Conservation (phyloP, 1,140 invertebrate species). For the Drosophila auraria region DNA sequence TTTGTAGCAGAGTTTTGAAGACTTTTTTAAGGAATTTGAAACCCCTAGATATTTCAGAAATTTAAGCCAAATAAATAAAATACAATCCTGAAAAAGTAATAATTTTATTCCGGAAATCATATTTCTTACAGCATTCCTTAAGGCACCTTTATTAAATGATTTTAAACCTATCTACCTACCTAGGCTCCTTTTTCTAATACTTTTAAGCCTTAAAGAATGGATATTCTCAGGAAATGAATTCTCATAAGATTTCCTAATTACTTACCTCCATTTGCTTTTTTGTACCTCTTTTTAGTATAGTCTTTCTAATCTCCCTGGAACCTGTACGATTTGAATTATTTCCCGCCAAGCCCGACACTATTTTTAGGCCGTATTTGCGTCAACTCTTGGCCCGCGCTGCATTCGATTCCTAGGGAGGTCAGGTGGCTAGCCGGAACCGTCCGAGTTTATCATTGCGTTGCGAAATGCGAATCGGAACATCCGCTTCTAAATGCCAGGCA, state of each 20-base stretch:
- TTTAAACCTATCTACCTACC: background rate
- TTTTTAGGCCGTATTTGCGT: slow-evolving; percentile 22
- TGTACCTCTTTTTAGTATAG: accelerated
- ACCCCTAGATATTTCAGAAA: no score
- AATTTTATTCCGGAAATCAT: no score
- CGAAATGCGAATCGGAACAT: slow-evolving; percentile 82
- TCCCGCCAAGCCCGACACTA: background rate
- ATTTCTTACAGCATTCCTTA: background rate
- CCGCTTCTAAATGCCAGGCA: slow-evolving; percentile 79
- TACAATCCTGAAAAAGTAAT: no score
- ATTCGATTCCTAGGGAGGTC: slow-evolving; percentile 8
- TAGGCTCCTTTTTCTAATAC: no score
- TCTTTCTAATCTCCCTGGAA: background rate
- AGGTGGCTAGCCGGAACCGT: slow-evolving; percentile 65
- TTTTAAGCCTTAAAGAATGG: background rate
- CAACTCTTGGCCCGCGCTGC: slow-evolving; percentile 5
- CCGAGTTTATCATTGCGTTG: slow-evolving; percentile 78
- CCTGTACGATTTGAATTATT: background rate
- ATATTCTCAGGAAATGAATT: no score
- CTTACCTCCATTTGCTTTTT: background rate
- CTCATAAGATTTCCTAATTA: no score
- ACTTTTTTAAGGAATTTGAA: no score
- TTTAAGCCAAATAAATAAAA: no score
- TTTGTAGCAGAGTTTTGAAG: no score
- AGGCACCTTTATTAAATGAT: background rate